A percentile compares a stretch with the other conserved stretches of the same genome.
Conservation (phyloP, 2,888 invertebrate genomes). For the Ctenicera cuprea region DNA sequence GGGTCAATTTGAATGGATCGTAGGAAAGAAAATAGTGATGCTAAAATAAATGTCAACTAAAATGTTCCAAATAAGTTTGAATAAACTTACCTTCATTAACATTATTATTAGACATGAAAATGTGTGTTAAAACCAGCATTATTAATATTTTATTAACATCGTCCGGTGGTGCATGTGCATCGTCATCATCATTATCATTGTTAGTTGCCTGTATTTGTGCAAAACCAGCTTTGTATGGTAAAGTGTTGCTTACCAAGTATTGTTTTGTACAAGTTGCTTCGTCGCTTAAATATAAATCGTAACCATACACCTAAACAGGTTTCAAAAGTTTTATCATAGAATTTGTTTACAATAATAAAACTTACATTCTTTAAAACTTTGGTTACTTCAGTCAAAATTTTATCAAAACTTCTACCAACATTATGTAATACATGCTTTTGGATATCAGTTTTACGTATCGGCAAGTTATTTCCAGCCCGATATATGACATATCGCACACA, state of each 20-base stretch:
- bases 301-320: constrained; percentile 45
- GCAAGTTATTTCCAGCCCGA: constrained; percentile 39
- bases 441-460: constrained; percentile 45
- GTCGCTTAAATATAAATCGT: constrained; percentile 39
- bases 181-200: neutral
- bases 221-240: constrained; percentile 29
- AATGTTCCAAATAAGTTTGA: neutral
- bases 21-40: constrained; percentile 42
- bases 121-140: constrained; percentile 46
- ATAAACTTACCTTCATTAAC: constrained; percentile 40
- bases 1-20: constrained; percentile 37
- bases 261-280: constrained; percentile 25
- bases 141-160: constrained; percentile 49
- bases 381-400: constrained; percentile 30
- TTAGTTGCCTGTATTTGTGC: neutral
- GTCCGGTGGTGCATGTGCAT: neutral
- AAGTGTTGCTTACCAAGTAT: constrained; percentile 40
- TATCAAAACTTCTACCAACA: constrained; percentile 36
- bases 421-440: constrained; percentile 38
- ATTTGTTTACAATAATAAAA: neutral
- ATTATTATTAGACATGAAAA: constrained; percentile 46
- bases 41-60: constrained; percentile 30
- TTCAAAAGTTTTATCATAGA: neutral
- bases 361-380: constrained; percentile 42
- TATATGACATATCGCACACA: constrained; percentile 47